phyloP scores from a whole-genome alignment of 2,888 invertebrate species.

The Herminia tarsipennalis region DNA sequence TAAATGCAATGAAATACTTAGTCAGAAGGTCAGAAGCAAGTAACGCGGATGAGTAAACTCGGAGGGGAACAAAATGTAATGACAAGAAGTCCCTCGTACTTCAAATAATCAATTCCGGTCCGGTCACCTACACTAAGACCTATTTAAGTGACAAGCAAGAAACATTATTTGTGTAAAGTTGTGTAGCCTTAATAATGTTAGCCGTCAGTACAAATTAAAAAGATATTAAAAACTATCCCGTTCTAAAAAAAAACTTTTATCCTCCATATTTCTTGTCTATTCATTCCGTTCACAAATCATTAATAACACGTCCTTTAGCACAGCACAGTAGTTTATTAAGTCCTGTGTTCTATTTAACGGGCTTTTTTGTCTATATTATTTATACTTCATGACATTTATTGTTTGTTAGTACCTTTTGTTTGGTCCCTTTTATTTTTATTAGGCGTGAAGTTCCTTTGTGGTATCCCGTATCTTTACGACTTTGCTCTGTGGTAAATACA shows the following conservation, averaged over 20 bases:
- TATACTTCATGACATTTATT: constrained; percentile 63
- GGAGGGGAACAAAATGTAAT: too few species aligned
- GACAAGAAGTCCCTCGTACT: too few species aligned
- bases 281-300: constrained; percentile 16
- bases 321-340: constrained; percentile 50
- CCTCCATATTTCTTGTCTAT: constrained; percentile 1
- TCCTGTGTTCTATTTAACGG: constrained; percentile 46
- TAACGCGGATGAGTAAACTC: too few species aligned
- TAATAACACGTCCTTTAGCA: constrained; percentile 20
- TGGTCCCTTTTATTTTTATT: constrained; percentile 48
- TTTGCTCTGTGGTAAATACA: constrained; percentile 27
- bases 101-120: too few species aligned
- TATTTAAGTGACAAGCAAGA: too few species aligned
- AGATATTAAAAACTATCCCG: background rate
- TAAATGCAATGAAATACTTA: too few species aligned
- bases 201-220: background rate
- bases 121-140: too few species aligned
- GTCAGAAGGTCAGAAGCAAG: too few species aligned
- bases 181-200: constrained; percentile 18
- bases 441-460: constrained; percentile 55
- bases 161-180: constrained; percentile 3
- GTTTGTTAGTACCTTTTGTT: constrained; percentile 53
- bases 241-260: constrained; percentile 4
- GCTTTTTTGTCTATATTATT: constrained; percentile 37
- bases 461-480: constrained; percentile 21